Evolutionary conservation across 2,113 vertebrate species (phyloP), one percentile per base, ranked within the genome.

Genomic region (Solenodon paradoxus): DNA sequence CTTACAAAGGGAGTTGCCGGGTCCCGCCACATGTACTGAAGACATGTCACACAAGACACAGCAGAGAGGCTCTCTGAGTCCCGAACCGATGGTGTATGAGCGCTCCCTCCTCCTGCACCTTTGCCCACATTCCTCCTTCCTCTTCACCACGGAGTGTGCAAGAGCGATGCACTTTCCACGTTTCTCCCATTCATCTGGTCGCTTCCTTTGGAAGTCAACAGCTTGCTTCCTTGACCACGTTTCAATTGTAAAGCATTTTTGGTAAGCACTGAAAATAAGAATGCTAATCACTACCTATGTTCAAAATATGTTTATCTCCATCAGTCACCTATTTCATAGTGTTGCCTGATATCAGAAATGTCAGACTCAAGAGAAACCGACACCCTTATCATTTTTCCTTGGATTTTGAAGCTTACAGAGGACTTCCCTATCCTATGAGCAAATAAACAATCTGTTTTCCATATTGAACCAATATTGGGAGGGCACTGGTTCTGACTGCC

Each of bases 361-460:
- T 24, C 47, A 9, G 40, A 26, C 28, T 42, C 35, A 2, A 26
- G 51, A 63, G 42, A 66, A 81, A 64, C 32, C 42, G 4, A 45
- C 13, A 35, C 35, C 35, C 45, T 38, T 40, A 81, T 35, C 42
- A 24, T 40, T 81, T 82, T 59, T n/a, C 61, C 26, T 88, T n/a
- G 51, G 59, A 35, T 40, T 85, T 64, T 38, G 40, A 78, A 82
- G 45, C 69, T 86, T 47, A 20, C 26, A 82, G 87, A 86, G 89
- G 45, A 28, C 72, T 82, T 82, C 72, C 55, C 61, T 61, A 53
- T 22, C 42, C 75, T 66, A 45, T 75, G 42, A 94, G 80, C 35
- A 96, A 83, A 95, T 86, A 92, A 83, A 87, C 75, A 79, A 49
- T 66, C 74, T 88, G 55, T 63, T 75, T 87, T 78, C 28, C 59